Base-by-base conservation (phyloP, 2,797 vertebrate species). In the Pipistrellus kuhlii region DNA sequence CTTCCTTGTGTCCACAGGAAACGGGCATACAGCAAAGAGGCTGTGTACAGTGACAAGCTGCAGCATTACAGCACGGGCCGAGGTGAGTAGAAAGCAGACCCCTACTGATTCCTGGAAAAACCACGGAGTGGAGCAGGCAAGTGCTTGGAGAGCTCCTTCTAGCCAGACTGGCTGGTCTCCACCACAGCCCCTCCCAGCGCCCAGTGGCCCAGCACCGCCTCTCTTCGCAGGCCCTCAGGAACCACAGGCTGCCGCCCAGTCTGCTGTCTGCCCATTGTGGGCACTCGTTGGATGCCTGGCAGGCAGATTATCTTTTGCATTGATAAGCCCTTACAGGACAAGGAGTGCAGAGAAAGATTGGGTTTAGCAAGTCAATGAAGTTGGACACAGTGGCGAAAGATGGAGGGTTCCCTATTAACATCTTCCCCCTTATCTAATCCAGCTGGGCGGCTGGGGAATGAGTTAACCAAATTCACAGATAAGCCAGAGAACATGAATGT, bases 51-150 rank as follows among this genome's bases (percentile, higher is more conserved):
- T 2, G 99, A 99, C 91, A 99, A 99, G 94, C 95, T 99, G 48
- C 99, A 99, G 93, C 99, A 99, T 97, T 99, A 99, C 98, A 99
- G 99, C 98, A 99, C 99, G 0, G 99, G 99, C 94, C 97, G 99
- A 99, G 99, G 99, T 99, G 97, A 99, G 99, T 72, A n/a, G 55
- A 41, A 66, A 46, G 51, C 51, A 94, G 82, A 71, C 3, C 93
- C 92, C 48, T 9, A 3, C 46, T 15, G 90, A 88, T 62, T 85
- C 71, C 27, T 64, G 89, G 88, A 27, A 21, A 55, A 55, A 14
- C 17, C 23, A 11, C 92, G 32, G 57, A 83, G n/a, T 51, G 18
- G 4, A 64, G 9, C 7, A 62, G n/a, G 3, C 13, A 4, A 41
- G 23, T 13, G 12, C 23, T 15, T 21, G 25, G 44, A 35, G 17